Evolutionary conservation across 2,113 vertebrate species (phyloP).

Genomic region (Polyodon spathula): DNA sequence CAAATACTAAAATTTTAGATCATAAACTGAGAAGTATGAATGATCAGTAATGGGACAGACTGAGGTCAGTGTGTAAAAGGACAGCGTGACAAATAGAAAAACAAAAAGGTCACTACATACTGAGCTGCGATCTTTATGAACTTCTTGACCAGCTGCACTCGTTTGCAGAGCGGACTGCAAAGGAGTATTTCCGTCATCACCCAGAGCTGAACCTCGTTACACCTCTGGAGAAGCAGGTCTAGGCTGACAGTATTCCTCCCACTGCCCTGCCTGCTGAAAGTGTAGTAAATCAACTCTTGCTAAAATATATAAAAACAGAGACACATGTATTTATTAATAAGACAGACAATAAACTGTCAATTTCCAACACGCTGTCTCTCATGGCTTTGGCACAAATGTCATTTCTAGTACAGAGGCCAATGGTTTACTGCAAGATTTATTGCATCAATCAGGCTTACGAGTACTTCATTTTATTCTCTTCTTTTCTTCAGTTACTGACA

Average conservation of each 20-base stretch:
- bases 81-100: neutral
- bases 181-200: conserved; percentile 89
- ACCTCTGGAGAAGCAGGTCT: conserved; percentile 84
- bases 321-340: neutral
- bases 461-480: too few species aligned
- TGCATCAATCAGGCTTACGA: too few species aligned
- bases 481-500: too few species aligned
- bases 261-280: conserved; percentile 73
- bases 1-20: too few species aligned
- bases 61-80: too few species aligned
- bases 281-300: conserved; percentile 96
- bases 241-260: conserved; percentile 70
- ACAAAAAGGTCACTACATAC: conserved; percentile 57
- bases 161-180: conserved; percentile 77
- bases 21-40: neutral
- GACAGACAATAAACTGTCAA: neutral
- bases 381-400: neutral
- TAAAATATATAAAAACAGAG: conserved; percentile 43
- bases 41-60: too few species aligned
- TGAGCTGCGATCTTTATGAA: conserved; percentile 97
- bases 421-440: neutral
- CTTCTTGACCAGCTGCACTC: conserved; percentile 92
- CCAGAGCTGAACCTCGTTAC: conserved; percentile 92
- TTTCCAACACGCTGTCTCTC: too few species aligned
- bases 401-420: neutral